phyloP scores from a whole-genome alignment of 2,888 invertebrate genomes.

The Beris chalybata region DNA sequence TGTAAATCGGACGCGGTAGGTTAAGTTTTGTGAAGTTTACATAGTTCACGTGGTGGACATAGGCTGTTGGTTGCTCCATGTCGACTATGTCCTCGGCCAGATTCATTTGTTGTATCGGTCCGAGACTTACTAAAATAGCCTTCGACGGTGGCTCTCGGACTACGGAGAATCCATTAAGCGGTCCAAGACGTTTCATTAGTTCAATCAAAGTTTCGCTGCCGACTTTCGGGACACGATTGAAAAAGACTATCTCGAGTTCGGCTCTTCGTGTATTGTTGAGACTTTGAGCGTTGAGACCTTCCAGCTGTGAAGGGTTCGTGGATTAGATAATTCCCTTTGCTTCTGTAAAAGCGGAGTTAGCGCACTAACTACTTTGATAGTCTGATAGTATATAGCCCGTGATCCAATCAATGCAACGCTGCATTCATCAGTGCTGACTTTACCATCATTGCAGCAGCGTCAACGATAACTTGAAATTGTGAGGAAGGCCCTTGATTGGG shows the following conservation, averaged over 20 bases:
- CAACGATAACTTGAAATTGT: too few species aligned
- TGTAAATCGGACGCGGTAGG: constrained; percentile 80
- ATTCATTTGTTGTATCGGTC: constrained; percentile 73
- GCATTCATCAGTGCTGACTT: too few species aligned
- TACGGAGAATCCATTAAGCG: constrained; percentile 47
- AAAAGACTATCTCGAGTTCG: constrained; percentile 71
- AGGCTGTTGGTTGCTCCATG: constrained; percentile 47
- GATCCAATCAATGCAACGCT: too few species aligned
- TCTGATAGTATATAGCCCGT: too few species aligned
- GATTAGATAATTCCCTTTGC: too few species aligned
- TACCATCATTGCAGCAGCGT: too few species aligned
- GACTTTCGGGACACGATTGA: constrained; percentile 74
- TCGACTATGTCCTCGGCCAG: constrained; percentile 58
- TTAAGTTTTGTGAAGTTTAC: constrained; percentile 59
- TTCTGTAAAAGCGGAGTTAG: too few species aligned
- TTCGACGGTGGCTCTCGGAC: neutral
- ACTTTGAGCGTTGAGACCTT: constrained; percentile 63
- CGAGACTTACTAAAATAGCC: constrained; percentile 50
- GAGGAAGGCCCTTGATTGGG: too few species aligned
- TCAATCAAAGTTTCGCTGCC: constrained; percentile 84
- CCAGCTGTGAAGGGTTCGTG: constrained; percentile 5
- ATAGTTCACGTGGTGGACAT: constrained; percentile 51
- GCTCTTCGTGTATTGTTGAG: constrained; percentile 76
- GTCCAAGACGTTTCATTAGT: constrained; percentile 67
- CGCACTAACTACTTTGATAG: too few species aligned